Conservation (phyloP, 2,888 invertebrate genomes). For the Calameuta pallipes region DNA sequence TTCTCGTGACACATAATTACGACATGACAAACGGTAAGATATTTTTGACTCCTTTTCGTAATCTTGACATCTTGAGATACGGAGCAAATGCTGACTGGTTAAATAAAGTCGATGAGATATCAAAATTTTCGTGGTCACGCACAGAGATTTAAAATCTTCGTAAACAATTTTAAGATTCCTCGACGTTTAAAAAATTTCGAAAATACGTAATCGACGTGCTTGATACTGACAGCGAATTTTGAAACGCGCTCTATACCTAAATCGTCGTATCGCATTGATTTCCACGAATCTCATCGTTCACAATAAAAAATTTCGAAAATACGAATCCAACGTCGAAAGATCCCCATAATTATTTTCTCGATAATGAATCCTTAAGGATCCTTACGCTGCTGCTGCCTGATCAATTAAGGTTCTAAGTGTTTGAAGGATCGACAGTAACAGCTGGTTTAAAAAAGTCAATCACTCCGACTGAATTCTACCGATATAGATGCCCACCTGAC, state of each 20-base stretch:
- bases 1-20: not conserved
- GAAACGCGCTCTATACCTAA: not conserved
- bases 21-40: not conserved
- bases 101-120: too few species aligned
- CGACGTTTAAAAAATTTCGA: not conserved
- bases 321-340: too few species aligned
- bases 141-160: not conserved
- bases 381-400: too few species aligned
- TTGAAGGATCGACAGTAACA: not conserved
- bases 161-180: not conserved
- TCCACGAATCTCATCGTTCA: too few species aligned
- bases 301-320: too few species aligned
- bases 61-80: too few species aligned
- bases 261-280: too few species aligned
- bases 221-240: not conserved
- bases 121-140: too few species aligned
- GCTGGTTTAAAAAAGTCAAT: not conserved
- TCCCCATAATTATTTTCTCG: too few species aligned
- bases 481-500: slow-evolving; percentile 56
- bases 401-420: too few species aligned
- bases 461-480: not conserved
- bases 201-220: not conserved
- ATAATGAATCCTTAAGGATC: too few species aligned
- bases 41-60: not conserved
- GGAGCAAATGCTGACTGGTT: too few species aligned